Conservation (phyloP, 2,888 invertebrate species). For the Eumerus sabulonum region DNA sequence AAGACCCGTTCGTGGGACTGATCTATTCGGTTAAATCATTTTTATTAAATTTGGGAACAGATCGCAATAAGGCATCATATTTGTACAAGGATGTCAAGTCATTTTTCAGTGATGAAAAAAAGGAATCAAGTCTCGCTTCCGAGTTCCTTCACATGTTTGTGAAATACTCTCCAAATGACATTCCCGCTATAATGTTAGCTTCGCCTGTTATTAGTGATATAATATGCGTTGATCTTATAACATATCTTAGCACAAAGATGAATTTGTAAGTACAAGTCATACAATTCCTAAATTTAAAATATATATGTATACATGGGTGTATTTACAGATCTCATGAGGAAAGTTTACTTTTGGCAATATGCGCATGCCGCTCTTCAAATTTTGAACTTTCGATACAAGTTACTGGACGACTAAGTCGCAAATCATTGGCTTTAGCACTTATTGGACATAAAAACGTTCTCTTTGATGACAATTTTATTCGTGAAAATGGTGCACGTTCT, state of each 20-base stretch:
- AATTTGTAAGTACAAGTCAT: slow-evolving; percentile 72
- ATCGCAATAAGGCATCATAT: slow-evolving; percentile 74
- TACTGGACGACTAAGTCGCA: slow-evolving; percentile 73
- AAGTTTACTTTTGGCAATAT: slow-evolving; percentile 74
- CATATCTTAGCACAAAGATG: slow-evolving; percentile 73
- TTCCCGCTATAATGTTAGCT: slow-evolving; percentile 75
- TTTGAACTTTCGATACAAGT: slow-evolving; percentile 75
- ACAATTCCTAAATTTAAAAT: too few species aligned
- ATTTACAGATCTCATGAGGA: slow-evolving; percentile 73
- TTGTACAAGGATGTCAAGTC: slow-evolving; percentile 74
- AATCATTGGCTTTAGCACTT: slow-evolving; percentile 73
- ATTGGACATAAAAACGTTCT: slow-evolving; percentile 76
- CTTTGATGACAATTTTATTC: slow-evolving; percentile 73
- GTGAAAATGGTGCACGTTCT: slow-evolving; percentile 58
- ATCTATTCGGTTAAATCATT: slow-evolving; percentile 77
- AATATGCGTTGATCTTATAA: slow-evolving; percentile 75
- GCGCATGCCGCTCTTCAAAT: slow-evolving; percentile 77
- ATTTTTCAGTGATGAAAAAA: slow-evolving; percentile 73
- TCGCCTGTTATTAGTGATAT: slow-evolving; percentile 77
- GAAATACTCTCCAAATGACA: slow-evolving; percentile 74
- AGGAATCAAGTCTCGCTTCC: slow-evolving; percentile 74
- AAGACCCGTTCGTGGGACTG: slow-evolving; percentile 72
- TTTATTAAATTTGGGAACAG: slow-evolving; percentile 74
- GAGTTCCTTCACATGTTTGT: slow-evolving; percentile 77
- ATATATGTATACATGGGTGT: too few species aligned